These are phyloP conservation scores for Agriopis marginaria DNA, from an alignment of 2,888 invertebrate species.

Conservation along the genomic window DNA sequence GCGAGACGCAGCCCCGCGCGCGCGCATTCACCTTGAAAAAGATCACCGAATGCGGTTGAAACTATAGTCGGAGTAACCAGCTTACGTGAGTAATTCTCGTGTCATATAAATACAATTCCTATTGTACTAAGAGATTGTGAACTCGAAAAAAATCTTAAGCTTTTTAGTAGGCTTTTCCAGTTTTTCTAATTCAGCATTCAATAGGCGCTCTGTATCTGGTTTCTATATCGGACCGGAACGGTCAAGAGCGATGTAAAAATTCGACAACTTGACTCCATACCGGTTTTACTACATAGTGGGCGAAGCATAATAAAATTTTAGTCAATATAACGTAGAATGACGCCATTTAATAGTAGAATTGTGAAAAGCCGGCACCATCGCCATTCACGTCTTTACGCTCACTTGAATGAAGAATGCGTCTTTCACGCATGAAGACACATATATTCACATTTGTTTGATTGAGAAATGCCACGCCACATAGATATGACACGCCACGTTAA, in stretches of 20 bases:
- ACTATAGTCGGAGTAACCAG: no score
- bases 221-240: constrained; percentile 65
- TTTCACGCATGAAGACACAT: constrained; percentile 21
- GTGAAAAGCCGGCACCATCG: constrained; percentile 17
- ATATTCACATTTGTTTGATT: constrained; percentile 32
- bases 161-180: constrained; percentile 46
- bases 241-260: constrained; percentile 69
- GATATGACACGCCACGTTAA: constrained; percentile 31
- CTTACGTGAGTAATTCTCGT: no score
- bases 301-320: constrained; percentile 22
- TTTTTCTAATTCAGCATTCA: constrained; percentile 51
- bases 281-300: constrained; percentile 56
- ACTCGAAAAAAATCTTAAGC: no score
- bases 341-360: constrained; percentile 22
- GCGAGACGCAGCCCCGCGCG: no score
- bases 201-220: constrained; percentile 66
- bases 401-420: constrained; percentile 27
- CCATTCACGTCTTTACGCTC: constrained; percentile 18
- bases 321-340: constrained; percentile 26
- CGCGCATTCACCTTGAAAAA: no score
- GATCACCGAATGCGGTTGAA: no score
- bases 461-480: constrained; percentile 28
- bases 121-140: no score
- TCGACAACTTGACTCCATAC: constrained; percentile 52
- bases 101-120: no score